phyloP scores from a whole-genome alignment of 1,140 invertebrate species.

The Zaprionus nigranus region DNA sequence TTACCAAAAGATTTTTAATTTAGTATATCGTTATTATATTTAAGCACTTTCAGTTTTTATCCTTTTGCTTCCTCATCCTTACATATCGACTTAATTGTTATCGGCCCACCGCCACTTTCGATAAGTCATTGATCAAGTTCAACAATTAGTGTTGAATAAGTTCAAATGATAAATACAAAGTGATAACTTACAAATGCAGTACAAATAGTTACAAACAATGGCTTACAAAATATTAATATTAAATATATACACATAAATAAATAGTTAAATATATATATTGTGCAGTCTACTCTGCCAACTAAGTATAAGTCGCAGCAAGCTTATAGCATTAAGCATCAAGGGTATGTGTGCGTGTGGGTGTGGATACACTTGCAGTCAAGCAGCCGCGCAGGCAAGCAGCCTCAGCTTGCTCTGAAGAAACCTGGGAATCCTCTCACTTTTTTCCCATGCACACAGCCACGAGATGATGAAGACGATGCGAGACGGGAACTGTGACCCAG shows the following conservation, averaged over 20 bases:
- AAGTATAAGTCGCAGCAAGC: background rate
- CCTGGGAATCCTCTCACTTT: slow-evolving; percentile 82
- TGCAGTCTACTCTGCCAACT: background rate
- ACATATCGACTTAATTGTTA: background rate
- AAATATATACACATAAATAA: background rate
- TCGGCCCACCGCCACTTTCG: background rate
- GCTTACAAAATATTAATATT: background rate
- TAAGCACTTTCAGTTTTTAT: background rate
- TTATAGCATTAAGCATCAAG: background rate
- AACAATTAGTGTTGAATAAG: background rate
- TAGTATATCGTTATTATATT: no score
- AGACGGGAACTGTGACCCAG: slow-evolving; percentile 37
- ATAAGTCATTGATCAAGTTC: background rate
- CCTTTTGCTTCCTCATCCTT: background rate
- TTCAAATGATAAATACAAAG: background rate
- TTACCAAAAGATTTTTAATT: background rate
- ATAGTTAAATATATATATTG: background rate
- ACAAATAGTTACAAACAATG: background rate
- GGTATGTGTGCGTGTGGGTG: slow-evolving; percentile 40
- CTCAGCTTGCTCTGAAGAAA: slow-evolving; percentile 54
- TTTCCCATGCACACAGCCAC: slow-evolving; percentile 63
- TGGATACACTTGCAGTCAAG: slow-evolving; percentile 31
- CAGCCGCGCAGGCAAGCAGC: slow-evolving; percentile 20
- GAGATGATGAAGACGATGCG: slow-evolving; percentile 69
- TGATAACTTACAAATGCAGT: background rate